A percentile compares a stretch with the other conserved stretches of the same genome.
Conservation (phyloP, 2,888 invertebrate genomes). For the Chrysopilus asiliformis region DNA sequence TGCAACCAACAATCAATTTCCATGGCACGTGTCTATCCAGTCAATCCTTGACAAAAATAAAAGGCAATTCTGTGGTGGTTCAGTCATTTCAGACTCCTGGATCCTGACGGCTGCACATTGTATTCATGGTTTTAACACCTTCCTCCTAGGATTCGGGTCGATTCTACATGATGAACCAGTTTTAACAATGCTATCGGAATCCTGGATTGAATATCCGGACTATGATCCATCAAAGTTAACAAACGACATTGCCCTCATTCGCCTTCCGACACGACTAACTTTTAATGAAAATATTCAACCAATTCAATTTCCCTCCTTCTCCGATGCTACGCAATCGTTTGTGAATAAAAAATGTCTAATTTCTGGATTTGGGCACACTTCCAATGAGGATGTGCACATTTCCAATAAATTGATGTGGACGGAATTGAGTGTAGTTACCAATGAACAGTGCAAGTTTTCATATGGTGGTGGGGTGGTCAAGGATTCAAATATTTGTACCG, state of each 20-base stretch:
- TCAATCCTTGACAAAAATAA: background rate
- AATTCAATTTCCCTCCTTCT: constrained; percentile 1
- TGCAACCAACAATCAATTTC: constrained; percentile 6
- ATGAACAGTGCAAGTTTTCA: constrained; percentile 4
- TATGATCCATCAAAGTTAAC: constrained; percentile 3
- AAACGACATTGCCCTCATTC: constrained; percentile 6
- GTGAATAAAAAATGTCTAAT: background rate
- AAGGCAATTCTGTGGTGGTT: constrained; percentile 5
- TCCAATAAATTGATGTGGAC: background rate
- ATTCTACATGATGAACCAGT: constrained; percentile 3
- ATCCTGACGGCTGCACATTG: constrained; percentile 8
- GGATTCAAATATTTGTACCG: constrained; percentile 3
- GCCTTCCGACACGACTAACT: background rate
- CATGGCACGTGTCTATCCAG: constrained; percentile 3
- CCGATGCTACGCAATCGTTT: background rate
- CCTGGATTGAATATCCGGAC: constrained; percentile 2
- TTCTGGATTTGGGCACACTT: constrained; percentile 3
- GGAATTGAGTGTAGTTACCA: constrained; percentile 5
- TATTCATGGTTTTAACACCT: constrained; percentile 2
- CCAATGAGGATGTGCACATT: constrained; percentile 2
- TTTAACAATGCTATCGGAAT: background rate
- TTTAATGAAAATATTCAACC: constrained; percentile 2
- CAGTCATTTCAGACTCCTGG: constrained; percentile 1
- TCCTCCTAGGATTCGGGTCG: constrained; percentile 4
- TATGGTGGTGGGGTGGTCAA: constrained; percentile 3